Percentiles rank a stretch among this genome's conserved stretches.
These are phyloP conservation scores for Willowsia nigromaculata DNA, from an alignment of 2,888 invertebrate genomes.

Conservation along the genomic window DNA sequence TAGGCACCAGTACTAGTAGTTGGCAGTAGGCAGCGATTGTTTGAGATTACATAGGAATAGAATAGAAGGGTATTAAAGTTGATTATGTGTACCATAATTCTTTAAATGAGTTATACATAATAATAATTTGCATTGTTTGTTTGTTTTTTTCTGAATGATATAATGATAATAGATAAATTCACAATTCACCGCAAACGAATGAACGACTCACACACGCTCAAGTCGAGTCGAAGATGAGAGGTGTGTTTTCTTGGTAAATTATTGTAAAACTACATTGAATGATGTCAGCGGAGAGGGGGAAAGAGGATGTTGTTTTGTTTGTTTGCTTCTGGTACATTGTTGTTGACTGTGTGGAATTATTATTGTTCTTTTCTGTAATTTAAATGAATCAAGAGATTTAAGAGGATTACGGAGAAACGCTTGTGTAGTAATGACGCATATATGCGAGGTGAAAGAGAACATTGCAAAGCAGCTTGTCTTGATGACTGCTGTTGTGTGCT, in stretches of 20 bases:
- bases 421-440: neutral
- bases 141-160: neutral
- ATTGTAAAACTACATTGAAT: neutral
- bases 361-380: neutral
- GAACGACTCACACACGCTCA: neutral
- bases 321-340: constrained; percentile 7
- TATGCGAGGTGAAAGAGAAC: neutral
- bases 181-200: neutral
- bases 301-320: neutral
- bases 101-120: neutral
- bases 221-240: neutral
- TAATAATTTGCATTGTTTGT: constrained; percentile 6
- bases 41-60: neutral
- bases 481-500: neutral
- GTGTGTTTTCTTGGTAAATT: neutral
- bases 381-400: neutral
- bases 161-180: neutral
- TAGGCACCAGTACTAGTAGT: neutral
- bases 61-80: neutral
- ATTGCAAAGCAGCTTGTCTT: neutral
- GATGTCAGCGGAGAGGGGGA: neutral
- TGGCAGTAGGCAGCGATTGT: neutral
- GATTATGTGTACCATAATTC: neutral
- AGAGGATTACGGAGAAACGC: neutral
- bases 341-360: neutral